Conservation (phyloP, 2,888 invertebrate species). For the Temnothorax unifasciatus region DNA sequence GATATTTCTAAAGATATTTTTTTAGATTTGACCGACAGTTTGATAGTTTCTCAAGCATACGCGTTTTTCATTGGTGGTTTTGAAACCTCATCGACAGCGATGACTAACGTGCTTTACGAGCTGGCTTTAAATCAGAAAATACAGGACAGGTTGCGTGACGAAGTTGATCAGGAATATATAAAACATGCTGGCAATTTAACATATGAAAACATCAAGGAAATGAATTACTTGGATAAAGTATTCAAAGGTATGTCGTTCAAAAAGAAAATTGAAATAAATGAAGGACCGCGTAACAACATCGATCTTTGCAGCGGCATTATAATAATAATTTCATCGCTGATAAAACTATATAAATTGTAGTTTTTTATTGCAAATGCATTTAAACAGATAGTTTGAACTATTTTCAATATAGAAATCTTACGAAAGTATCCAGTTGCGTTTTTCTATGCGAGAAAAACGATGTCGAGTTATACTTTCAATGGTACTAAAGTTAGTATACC, state of each 20-base stretch:
- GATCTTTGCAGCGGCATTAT: too few relatives aligned
- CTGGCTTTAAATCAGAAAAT: slow-evolving; percentile 84
- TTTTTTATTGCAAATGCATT: background rate
- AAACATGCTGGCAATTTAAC: slow-evolving; percentile 80
- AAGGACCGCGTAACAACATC: too few relatives aligned
- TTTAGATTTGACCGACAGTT: background rate
- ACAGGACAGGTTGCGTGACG: slow-evolving; percentile 84
- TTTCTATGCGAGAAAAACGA: slow-evolving; percentile 67
- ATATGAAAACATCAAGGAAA: slow-evolving; percentile 84
- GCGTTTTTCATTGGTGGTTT: too few relatives aligned
- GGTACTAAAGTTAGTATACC: slow-evolving; percentile 73
- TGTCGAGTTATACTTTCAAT: slow-evolving; percentile 73
- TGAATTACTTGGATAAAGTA: slow-evolving; percentile 86
- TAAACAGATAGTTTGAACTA: background rate
- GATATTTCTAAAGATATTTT: too few relatives aligned
- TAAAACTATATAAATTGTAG: background rate
- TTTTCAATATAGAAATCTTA: slow-evolving; percentile 14
- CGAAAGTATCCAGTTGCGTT: slow-evolving; percentile 36
- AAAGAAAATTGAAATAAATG: background rate
- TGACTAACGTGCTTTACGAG: slow-evolving; percentile 80
- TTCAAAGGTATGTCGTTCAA: slow-evolving; percentile 78
- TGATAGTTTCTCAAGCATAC: background rate
- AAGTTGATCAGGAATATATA: slow-evolving; percentile 79
- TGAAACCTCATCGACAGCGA: too few relatives aligned
- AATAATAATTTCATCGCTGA: too few relatives aligned